Evolutionary conservation across 2,888 invertebrate genomes (phyloP).

Genomic region (Gasteruption jaculator): DNA sequence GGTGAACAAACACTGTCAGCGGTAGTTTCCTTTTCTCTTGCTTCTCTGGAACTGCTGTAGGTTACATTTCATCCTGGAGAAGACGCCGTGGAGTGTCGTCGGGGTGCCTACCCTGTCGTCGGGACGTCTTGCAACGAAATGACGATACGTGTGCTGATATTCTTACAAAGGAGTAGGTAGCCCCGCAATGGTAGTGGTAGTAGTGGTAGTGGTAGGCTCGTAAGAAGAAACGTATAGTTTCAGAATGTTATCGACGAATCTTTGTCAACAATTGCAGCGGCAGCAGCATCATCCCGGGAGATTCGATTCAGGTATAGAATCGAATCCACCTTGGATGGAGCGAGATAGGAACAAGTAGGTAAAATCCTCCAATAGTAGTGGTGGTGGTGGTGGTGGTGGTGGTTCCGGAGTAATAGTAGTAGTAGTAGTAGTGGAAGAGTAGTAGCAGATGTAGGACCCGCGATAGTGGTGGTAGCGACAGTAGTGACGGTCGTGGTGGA

Average conservation of each 20-base stretch:
- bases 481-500: neutral
- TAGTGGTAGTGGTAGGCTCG: constrained; percentile 5
- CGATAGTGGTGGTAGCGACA: constrained; percentile 14
- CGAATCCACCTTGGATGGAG: neutral
- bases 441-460: constrained; percentile 11
- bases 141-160: too few species aligned
- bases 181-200: neutral
- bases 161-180: too few species aligned
- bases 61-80: too few species aligned
- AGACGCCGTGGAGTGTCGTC: too few species aligned
- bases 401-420: neutral
- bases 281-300: too few species aligned
- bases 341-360: neutral
- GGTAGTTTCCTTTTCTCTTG: too few species aligned
- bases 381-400: constrained; percentile 10
- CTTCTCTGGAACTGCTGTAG: too few species aligned
- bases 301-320: constrained; percentile 34
- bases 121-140: too few species aligned
- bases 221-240: too few species aligned
- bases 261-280: constrained; percentile 47
- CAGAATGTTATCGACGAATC: too few species aligned
- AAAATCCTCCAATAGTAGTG: constrained; percentile 4
- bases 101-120: too few species aligned
- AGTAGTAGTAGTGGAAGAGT: constrained; percentile 12
- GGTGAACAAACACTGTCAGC: too few species aligned